Evolutionary conservation across 1,140 invertebrate species (phyloP), one percentile per base, ranked within the genome.

Genomic region (Bombus cullumanus): DNA sequence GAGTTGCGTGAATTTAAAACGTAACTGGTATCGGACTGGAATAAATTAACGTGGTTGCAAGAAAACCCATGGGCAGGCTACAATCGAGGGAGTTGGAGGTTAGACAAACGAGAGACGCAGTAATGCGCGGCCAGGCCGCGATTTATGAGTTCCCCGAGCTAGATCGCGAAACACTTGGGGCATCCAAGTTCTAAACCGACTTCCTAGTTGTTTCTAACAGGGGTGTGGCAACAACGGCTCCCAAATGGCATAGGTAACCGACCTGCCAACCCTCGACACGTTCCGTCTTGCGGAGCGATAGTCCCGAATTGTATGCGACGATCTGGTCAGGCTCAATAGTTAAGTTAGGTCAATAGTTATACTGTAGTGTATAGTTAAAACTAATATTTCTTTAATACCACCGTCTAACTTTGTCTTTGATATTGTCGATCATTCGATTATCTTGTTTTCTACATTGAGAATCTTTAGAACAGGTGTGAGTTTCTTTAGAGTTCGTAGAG

Each of bases 111-210:
- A 85, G 84, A 73, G 59, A 41, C 68, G 43, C 57, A 13, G 78
- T 85, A 85, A 81, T 69, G 79, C 71, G 68, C 76, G 53, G 47
- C 31, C 25, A 2, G 34, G 68, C 37, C 57, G 59, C 84, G 84
- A 85, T 85, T 85, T 85, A 85, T 81, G 79, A 79, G 69, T 68
- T 57, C 41, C 31, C 43, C 59, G 78, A 37, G 84, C 59, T 74
- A 64, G 88, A 89, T 89, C 88, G 88, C 81, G 85, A 84, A 89
- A 80, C 85, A 89, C 88, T 86, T 81, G 88, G 87, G 85, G 84
- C 43, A 78, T 74, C 77, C 57, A 89, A 89, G 88, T 89, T 89
- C 85, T 81, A 86, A 89, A 89, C 88, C 84, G 87, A 89, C 81
- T 89, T 89, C 68, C 62, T 57, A 85, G 79, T 77, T 85, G 69